Conservation (phyloP, 2,797 vertebrate genomes). For the Chrysolophus pictus region DNA sequence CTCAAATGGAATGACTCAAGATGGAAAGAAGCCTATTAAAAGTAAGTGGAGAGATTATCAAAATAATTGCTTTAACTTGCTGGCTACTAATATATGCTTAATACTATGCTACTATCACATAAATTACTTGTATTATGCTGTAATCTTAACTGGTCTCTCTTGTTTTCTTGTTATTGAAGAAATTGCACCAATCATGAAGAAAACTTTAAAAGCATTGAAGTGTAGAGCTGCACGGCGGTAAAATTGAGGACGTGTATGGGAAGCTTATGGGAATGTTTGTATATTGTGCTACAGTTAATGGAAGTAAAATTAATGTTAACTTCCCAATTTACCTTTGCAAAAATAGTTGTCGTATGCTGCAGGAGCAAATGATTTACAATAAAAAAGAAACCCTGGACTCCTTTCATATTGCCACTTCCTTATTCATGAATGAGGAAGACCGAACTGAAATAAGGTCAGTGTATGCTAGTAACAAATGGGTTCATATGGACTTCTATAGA, state of each 20-base stretch:
- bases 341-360: not conserved
- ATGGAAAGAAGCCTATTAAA: slow-evolving; percentile 81
- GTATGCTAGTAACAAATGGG: not conserved
- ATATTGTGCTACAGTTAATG: not conserved
- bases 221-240: slow-evolving; percentile 81
- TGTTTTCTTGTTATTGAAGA: slow-evolving; percentile 67
- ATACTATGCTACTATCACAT: not conserved
- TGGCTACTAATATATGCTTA: not conserved
- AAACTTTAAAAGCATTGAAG: slow-evolving; percentile 87
- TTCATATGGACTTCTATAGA: not conserved
- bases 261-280: not conserved
- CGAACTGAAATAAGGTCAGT: not conserved
- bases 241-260: not conserved
- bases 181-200: slow-evolving; percentile 91
- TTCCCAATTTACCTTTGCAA: not conserved
- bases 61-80: not conserved
- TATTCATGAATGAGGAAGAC: not conserved
- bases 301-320: not conserved
- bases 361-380: not conserved
- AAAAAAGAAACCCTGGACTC: not conserved
- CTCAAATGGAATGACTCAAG: slow-evolving; percentile 67
- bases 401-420: not conserved
- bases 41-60: slow-evolving; percentile 75
- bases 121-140: not conserved
- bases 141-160: slow-evolving; percentile 3